These are phyloP conservation scores for Actias luna DNA, from an alignment of 2,888 invertebrate species.

Conservation along the genomic window DNA sequence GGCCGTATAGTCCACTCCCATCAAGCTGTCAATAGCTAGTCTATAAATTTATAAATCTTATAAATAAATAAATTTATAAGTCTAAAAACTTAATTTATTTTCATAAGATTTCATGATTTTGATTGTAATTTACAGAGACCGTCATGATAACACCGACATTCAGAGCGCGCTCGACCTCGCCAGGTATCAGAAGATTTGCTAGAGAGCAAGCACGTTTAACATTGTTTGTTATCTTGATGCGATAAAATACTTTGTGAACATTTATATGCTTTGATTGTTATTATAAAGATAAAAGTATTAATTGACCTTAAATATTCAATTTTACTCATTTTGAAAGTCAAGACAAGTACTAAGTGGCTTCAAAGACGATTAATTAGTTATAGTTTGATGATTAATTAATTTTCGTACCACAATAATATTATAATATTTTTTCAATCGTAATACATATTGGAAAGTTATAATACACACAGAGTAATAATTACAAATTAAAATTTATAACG, in stretches of 20 bases:
- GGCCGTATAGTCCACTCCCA: not conserved
- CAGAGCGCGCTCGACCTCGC: slow-evolving; percentile 88
- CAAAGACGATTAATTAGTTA: too few species aligned
- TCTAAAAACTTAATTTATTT: not conserved
- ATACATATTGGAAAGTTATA: too few species aligned
- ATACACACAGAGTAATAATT: too few species aligned
- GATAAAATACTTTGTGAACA: slow-evolving; percentile 23
- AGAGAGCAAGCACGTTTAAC: slow-evolving; percentile 17
- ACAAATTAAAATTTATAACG: too few species aligned
- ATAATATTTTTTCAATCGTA: too few species aligned
- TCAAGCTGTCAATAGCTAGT: not conserved
- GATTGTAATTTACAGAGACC: slow-evolving; percentile 84
- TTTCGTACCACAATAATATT: too few species aligned
- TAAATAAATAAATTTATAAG: not conserved
- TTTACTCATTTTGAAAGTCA: slow-evolving; percentile 7
- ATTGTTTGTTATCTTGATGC: slow-evolving; percentile 18
- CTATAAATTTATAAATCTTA: not conserved
- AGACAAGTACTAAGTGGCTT: slow-evolving; percentile 8
- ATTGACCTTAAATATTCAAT: slow-evolving; percentile 10
- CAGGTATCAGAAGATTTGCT: slow-evolving; percentile 79
- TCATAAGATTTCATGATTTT: slow-evolving; percentile 37
- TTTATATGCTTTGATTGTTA: slow-evolving; percentile 40
- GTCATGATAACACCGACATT: slow-evolving; percentile 90
- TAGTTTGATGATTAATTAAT: too few species aligned
- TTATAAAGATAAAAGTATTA: slow-evolving; percentile 13